Conservation (phyloP, 2,113 vertebrate genomes). For the Mola mola region DNA sequence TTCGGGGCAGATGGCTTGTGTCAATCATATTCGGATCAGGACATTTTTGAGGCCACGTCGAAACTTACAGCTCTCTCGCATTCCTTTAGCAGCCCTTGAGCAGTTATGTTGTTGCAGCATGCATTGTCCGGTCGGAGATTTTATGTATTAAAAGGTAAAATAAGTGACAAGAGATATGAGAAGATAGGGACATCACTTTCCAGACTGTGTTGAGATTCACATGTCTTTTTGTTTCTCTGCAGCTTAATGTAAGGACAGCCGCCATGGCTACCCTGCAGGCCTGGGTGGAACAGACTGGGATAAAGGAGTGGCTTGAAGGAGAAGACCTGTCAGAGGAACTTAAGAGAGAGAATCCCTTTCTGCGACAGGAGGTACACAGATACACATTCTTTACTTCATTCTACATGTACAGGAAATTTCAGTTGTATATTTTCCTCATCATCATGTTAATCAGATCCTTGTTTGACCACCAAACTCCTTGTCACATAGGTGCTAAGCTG, state of each 20-base stretch:
- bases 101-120: no score
- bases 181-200: no score
- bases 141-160: no score
- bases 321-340: constrained; percentile 97
- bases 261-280: constrained; percentile 90
- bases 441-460: background rate
- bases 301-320: constrained; percentile 98
- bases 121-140: no score
- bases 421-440: background rate
- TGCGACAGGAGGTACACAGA: constrained; percentile 90
- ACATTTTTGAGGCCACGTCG: no score
- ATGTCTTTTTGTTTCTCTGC: constrained; percentile 23
- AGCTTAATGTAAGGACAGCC: constrained; percentile 90
- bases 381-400: background rate
- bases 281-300: constrained; percentile 97
- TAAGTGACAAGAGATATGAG: no score
- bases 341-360: constrained; percentile 95
- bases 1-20: no score
- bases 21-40: no score
- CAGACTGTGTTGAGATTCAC: no score
- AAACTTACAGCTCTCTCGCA: no score
- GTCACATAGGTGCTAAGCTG: constrained; percentile 88
- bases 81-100: no score
- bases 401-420: no score
- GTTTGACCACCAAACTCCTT: background rate